Evolutionary conservation across 1,140 invertebrate genomes (phyloP).

Genomic region (Limonius californicus): DNA sequence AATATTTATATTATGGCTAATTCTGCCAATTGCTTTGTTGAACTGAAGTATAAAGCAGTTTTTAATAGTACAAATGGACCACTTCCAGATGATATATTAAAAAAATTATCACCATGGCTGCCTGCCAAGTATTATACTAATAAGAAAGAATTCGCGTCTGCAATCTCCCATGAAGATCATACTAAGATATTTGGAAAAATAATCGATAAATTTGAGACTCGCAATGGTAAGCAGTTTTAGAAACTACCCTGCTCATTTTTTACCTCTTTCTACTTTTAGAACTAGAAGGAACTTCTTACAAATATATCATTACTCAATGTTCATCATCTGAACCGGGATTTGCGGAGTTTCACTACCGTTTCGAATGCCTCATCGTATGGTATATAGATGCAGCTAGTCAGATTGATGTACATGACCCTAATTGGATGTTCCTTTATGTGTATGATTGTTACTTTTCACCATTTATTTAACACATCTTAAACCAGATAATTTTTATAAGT

Average conservation of each 20-base stretch:
- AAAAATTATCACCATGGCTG: background rate
- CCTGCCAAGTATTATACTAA: background rate
- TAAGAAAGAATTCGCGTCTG: background rate
- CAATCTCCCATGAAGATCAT: background rate
- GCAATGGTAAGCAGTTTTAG: background rate
- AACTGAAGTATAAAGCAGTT: background rate
- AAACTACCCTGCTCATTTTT: background rate
- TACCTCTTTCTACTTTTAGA: background rate
- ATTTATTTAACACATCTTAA: too few relatives aligned
- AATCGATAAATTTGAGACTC: background rate
- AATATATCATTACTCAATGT: background rate
- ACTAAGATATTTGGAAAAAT: background rate
- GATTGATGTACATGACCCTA: constrained; percentile 6
- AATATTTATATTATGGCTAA: background rate
- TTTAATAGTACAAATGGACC: background rate
- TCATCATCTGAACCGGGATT: background rate
- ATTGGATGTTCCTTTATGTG: constrained; percentile 5
- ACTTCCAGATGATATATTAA: background rate
- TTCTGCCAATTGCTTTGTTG: background rate
- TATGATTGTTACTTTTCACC: background rate
- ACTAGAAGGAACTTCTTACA: background rate
- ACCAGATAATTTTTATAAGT: too few relatives aligned
- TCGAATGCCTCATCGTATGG: constrained; percentile 1
- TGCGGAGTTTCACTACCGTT: background rate
- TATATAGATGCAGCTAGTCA: constrained; percentile 6